phyloP scores from a whole-genome alignment of 2,797 vertebrate species.

The Aldrovandia affinis region DNA sequence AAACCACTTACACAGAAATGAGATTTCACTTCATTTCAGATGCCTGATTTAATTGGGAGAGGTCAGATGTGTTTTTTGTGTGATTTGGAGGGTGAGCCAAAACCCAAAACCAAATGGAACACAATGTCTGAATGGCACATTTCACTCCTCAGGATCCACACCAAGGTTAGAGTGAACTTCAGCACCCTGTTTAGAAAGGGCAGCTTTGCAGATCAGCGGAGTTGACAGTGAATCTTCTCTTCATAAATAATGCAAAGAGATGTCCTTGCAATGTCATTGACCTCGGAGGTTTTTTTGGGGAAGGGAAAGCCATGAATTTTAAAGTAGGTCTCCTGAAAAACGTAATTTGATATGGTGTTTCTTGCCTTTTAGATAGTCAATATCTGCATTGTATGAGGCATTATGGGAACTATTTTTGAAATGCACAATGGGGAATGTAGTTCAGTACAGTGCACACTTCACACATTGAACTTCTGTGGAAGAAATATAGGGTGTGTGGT shows the following conservation, averaged over 20 bases:
- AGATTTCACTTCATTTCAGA: background rate
- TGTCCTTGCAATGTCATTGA: slow-evolving; percentile 3
- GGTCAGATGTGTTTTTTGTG: background rate
- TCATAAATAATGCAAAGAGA: slow-evolving; percentile 2
- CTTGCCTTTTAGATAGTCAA: background rate
- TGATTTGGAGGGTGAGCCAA: slow-evolving; percentile 5
- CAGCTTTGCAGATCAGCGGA: background rate
- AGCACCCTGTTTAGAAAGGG: background rate
- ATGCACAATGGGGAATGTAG: background rate
- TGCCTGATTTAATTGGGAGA: background rate
- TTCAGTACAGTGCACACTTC: too few relatives aligned
- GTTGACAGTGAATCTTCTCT: background rate
- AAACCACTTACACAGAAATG: background rate
- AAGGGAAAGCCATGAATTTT: slow-evolving; percentile 9
- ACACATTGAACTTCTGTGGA: background rate
- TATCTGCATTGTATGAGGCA: background rate
- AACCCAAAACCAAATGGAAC: background rate
- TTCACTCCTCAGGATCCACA: background rate
- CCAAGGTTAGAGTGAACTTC: background rate
- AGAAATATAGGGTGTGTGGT: background rate
- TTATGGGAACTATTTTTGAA: background rate
- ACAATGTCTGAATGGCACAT: background rate
- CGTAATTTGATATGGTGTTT: background rate
- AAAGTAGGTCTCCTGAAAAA: background rate
- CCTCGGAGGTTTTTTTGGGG: background rate